phyloP scores from a whole-genome alignment of 2,888 invertebrate species.

The Anoplius nigerrimus region DNA sequence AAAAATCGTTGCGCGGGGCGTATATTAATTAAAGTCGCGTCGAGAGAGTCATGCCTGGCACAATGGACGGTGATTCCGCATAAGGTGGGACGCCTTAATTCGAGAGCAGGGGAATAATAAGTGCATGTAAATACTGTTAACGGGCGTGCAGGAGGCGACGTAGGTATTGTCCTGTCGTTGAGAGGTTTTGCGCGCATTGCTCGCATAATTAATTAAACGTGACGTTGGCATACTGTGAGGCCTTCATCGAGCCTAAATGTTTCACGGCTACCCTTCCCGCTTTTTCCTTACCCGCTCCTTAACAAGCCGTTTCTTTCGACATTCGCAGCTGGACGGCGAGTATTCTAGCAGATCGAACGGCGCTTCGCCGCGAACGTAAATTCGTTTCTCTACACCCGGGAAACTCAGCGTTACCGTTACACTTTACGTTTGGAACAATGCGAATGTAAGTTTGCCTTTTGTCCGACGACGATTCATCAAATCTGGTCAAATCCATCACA shows the following conservation, averaged over 20 bases:
- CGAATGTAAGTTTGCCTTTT: no score
- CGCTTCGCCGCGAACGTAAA: no score
- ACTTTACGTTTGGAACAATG: no score
- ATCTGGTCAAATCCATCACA: no score
- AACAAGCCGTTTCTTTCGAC: no score
- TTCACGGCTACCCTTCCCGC: no score
- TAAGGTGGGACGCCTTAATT: slow-evolving; percentile 37
- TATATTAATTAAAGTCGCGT: slow-evolving; percentile 33
- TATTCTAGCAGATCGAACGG: no score
- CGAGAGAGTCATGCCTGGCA: slow-evolving; percentile 10
- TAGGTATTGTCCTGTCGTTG: slow-evolving; percentile 33
- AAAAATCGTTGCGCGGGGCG: neutral
- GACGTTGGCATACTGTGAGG: slow-evolving; percentile 2
- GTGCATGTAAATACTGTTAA: slow-evolving; percentile 4
- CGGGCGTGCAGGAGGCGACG: slow-evolving; percentile 9
- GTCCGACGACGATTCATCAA: no score
- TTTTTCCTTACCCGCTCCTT: no score
- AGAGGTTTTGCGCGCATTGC: neutral
- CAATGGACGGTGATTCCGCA: slow-evolving; percentile 25
- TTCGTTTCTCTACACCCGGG: no score
- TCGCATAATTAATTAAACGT: slow-evolving; percentile 33
- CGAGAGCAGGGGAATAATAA: slow-evolving; percentile 35
- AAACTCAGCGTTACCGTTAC: no score
- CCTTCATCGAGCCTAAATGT: slow-evolving; percentile 13
- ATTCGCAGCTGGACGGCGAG: no score